A percentile compares a stretch with the other conserved stretches of the same genome.
Conservation (phyloP, 2,113 vertebrate species). For the Formicarius rufipectus region DNA sequence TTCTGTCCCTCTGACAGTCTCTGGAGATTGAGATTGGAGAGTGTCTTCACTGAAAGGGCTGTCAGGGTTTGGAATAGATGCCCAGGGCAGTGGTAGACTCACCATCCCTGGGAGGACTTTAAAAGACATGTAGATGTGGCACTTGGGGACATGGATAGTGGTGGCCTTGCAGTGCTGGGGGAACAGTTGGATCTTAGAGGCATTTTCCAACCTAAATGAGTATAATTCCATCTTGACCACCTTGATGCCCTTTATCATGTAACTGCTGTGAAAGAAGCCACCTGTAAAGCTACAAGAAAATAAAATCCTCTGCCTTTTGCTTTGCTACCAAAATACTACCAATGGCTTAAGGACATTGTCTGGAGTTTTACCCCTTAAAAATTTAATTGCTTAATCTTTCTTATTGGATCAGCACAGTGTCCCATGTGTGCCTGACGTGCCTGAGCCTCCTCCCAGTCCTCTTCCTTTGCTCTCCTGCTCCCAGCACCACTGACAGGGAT, state of each 20-base stretch:
- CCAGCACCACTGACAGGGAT: too few species aligned
- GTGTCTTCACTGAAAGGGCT: background rate
- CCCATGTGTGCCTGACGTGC: too few species aligned
- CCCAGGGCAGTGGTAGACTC: background rate
- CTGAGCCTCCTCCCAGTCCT: too few species aligned
- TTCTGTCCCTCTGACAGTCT: background rate
- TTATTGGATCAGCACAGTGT: background rate
- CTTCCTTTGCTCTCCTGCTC: too few species aligned
- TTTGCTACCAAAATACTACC: background rate
- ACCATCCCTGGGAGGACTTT: background rate
- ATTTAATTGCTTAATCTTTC: background rate
- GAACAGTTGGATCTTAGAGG: background rate
- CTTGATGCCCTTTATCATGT: background rate
- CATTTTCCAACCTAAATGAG: background rate
- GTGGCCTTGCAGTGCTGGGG: background rate
- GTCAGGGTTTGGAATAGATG: background rate
- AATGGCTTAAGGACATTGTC: background rate
- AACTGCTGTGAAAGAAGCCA: background rate
- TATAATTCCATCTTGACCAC: background rate
- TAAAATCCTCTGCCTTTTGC: background rate
- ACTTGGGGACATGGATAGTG: background rate
- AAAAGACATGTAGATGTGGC: background rate
- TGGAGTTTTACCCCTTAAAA: background rate
- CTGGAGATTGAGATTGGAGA: background rate
- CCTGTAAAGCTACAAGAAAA: background rate